Evolutionary conservation across 2,797 vertebrate species (phyloP).

Genomic region (Gambusia yucatana): DNA sequence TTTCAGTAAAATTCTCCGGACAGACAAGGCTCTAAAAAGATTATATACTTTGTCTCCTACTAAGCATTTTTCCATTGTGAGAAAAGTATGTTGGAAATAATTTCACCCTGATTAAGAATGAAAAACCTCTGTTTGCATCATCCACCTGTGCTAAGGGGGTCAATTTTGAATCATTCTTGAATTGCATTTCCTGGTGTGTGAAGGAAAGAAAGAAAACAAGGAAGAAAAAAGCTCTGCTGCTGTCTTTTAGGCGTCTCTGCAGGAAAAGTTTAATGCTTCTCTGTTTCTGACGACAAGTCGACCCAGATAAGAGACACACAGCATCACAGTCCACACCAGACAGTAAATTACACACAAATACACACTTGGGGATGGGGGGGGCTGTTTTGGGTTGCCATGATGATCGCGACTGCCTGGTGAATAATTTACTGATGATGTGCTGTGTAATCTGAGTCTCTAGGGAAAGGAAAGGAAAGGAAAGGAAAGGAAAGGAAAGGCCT

Average conservation of each 20-base stretch:
- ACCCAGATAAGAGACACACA: slow-evolving; percentile 21
- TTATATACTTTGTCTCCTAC: too few species aligned
- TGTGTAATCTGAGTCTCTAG: slow-evolving; percentile 55
- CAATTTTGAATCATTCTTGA: too few species aligned
- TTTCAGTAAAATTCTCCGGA: too few species aligned
- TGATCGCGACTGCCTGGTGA: slow-evolving; percentile 41
- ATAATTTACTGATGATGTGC: slow-evolving; percentile 66
- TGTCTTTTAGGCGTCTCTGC: not conserved
- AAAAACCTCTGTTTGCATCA: too few species aligned
- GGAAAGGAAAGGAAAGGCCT: slow-evolving; percentile 3
- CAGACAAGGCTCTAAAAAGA: too few species aligned
- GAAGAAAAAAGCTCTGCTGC: not conserved
- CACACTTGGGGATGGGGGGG: not conserved
- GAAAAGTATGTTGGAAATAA: too few species aligned
- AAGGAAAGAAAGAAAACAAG: not conserved
- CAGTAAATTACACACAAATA: slow-evolving; percentile 18
- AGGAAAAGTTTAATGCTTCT: slow-evolving; percentile 5
- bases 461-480: slow-evolving; percentile 14
- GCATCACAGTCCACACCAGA: slow-evolving; percentile 13
- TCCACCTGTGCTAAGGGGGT: too few species aligned
- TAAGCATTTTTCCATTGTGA: too few species aligned
- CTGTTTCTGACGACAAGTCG: slow-evolving; percentile 17
- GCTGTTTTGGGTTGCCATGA: slow-evolving; percentile 54
- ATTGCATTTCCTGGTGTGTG: not conserved
- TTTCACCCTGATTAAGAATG: too few species aligned